Conservation (phyloP, 2,113 vertebrate genomes). For the Clupea harengus region DNA sequence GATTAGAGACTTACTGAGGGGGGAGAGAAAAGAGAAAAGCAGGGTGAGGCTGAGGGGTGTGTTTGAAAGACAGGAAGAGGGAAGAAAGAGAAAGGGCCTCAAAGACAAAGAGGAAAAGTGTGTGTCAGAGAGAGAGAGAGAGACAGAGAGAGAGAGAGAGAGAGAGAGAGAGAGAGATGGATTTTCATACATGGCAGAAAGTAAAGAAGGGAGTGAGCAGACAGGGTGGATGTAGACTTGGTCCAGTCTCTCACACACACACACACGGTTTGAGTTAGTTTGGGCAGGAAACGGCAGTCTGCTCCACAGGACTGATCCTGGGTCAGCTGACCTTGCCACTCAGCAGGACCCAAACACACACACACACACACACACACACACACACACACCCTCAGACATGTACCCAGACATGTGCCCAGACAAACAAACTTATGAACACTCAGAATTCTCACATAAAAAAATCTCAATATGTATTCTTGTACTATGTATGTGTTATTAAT, state of each 20-base stretch:
- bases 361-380: constrained; percentile 31
- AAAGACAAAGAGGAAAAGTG: constrained; percentile 12
- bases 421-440: constrained; percentile 41
- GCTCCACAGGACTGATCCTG: constrained; percentile 47
- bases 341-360: constrained; percentile 61
- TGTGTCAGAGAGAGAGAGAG: constrained; percentile 5
- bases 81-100: constrained; percentile 15
- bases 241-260: constrained; percentile 32
- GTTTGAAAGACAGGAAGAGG: no score
- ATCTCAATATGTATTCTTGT: no score
- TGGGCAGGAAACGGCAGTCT: constrained; percentile 64
- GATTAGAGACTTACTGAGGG: background rate
- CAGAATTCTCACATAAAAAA: background rate
- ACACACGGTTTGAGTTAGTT: constrained; percentile 68
- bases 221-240: background rate
- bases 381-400: constrained; percentile 23
- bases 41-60: background rate
- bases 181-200: constrained; percentile 9
- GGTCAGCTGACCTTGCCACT: constrained; percentile 53
- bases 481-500: background rate
- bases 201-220: constrained; percentile 14
- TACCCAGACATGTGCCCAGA: constrained; percentile 45
- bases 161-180: background rate
- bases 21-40: background rate
- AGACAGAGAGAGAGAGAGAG: background rate